Evolutionary conservation across 2,113 vertebrate species (phyloP).

Genomic region (Myotis lucifugus): DNA sequence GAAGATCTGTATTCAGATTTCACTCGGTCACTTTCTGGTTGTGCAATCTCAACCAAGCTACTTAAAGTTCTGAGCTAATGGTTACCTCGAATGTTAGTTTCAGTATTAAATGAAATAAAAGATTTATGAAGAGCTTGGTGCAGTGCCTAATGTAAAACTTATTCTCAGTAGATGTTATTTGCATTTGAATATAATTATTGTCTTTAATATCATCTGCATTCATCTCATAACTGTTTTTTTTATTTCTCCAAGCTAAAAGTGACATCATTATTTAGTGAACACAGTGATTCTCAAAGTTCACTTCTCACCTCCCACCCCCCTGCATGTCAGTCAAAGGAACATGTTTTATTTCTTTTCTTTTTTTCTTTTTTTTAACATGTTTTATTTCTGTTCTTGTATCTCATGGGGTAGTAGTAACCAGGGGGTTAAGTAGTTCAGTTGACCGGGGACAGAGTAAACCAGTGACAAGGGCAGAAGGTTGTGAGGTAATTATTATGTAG

Average conservation of each 20-base stretch:
- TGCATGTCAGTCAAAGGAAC: not conserved
- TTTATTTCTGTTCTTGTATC: not conserved
- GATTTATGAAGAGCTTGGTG: not conserved
- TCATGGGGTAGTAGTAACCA: not conserved
- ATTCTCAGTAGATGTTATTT: not conserved
- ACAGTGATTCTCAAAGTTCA: not conserved
- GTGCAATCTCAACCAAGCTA: not conserved
- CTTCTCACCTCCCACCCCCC: fast-evolving
- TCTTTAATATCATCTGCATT: not conserved
- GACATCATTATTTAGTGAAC: not conserved
- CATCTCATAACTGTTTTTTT: not conserved
- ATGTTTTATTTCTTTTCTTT: not conserved
- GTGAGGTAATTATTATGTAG: not conserved
- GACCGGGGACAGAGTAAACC: not conserved
- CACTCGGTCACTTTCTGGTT: not conserved
- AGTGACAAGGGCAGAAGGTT: not conserved
- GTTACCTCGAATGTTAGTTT: not conserved
- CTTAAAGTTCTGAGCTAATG: not conserved
- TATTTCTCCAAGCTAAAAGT: not conserved
- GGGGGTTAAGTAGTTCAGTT: not conserved
- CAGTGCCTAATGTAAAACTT: not conserved
- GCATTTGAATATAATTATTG: not conserved
- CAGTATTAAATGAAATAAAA: not conserved
- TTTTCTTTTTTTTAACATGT: not conserved
- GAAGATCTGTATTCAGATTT: not conserved